A percentile compares a stretch with the other conserved stretches of the same genome.
Conservation (phyloP, 2,888 invertebrate species). For the Pasiphila rectangulata region DNA sequence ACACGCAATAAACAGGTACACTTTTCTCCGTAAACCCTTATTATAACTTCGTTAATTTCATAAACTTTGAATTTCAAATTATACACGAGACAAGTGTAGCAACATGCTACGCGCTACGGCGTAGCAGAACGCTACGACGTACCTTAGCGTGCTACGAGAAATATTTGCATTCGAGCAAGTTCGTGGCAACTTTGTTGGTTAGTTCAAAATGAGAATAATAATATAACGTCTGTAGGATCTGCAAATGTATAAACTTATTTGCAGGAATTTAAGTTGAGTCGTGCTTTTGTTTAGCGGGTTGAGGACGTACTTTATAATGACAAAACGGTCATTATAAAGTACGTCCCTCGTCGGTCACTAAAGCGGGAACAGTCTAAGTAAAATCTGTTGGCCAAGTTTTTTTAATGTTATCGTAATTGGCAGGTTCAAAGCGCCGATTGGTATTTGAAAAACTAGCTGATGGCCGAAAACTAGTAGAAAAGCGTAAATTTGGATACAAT, state of each 20-base stretch:
- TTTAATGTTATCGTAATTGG: no score
- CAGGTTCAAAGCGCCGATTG: no score
- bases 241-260: slow-evolving; percentile 8
- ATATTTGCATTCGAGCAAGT: slow-evolving; percentile 22
- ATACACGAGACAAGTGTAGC: slow-evolving; percentile 25
- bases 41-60: slow-evolving; percentile 30
- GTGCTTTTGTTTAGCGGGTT: slow-evolving; percentile 2
- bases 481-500: no score
- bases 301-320: no score
- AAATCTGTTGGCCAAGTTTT: no score
- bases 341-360: no score
- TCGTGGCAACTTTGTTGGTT: slow-evolving; percentile 26
- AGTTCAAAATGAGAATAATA: slow-evolving; percentile 22
- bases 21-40: slow-evolving; percentile 12
- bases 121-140: slow-evolving; percentile 15
- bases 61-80: slow-evolving; percentile 24
- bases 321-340: no score
- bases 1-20: slow-evolving; percentile 1
- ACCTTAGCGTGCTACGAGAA: slow-evolving; percentile 12
- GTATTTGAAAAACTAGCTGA: no score
- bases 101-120: slow-evolving; percentile 29
- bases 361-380: no score
- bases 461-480: no score
- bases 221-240: slow-evolving; percentile 18
- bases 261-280: slow-evolving; percentile 12